Percentiles rank a stretch among this genome's conserved stretches.
These are phyloP conservation scores for Charanyca ferruginea DNA, from an alignment of 2,888 invertebrate species.

Conservation along the genomic window DNA sequence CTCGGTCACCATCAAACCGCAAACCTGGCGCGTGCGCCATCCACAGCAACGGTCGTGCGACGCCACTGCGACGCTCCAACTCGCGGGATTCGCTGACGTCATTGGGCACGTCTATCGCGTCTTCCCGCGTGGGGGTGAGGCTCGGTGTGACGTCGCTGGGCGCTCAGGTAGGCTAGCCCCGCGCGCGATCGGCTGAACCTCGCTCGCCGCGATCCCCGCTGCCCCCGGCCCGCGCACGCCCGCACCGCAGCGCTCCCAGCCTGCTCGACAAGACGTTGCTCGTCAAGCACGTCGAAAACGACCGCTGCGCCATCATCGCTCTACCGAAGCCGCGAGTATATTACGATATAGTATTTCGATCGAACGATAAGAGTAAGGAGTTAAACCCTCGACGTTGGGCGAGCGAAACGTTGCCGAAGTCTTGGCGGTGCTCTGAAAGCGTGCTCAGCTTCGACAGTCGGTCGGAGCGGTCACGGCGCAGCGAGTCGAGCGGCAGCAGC, in stretches of 20 bases:
- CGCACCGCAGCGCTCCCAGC: slow-evolving; percentile 82
- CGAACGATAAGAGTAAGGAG: slow-evolving; percentile 74
- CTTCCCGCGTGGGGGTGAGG: slow-evolving; percentile 93
- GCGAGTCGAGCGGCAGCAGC: slow-evolving; percentile 77
- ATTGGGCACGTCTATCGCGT: slow-evolving; percentile 92
- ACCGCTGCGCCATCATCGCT: slow-evolving; percentile 88
- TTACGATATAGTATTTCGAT: slow-evolving; percentile 83
- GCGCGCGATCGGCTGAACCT: slow-evolving; percentile 88
- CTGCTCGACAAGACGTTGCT: slow-evolving; percentile 86
- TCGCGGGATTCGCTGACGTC: slow-evolving; percentile 96
- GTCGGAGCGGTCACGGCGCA: slow-evolving; percentile 78
- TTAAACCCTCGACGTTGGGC: slow-evolving; percentile 83
- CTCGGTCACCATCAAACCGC: slow-evolving; percentile 95
- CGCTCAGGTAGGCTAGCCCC: slow-evolving; percentile 92
- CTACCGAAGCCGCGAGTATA: slow-evolving; percentile 85
- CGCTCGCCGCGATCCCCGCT: slow-evolving; percentile 74
- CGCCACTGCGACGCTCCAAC: slow-evolving; percentile 92
- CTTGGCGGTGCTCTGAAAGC: slow-evolving; percentile 88
- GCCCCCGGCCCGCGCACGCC: slow-evolving; percentile 75
- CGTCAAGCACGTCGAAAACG: slow-evolving; percentile 83
- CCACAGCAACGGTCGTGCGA: slow-evolving; percentile 92
- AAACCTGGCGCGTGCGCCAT: slow-evolving; percentile 92
- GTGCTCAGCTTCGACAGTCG: slow-evolving; percentile 78
- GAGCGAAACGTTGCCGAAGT: slow-evolving; percentile 85
- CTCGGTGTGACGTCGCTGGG: slow-evolving; percentile 94